phyloP scores from a whole-genome alignment of 2,113 vertebrate genomes.

The Ctenodactylus gundi region DNA sequence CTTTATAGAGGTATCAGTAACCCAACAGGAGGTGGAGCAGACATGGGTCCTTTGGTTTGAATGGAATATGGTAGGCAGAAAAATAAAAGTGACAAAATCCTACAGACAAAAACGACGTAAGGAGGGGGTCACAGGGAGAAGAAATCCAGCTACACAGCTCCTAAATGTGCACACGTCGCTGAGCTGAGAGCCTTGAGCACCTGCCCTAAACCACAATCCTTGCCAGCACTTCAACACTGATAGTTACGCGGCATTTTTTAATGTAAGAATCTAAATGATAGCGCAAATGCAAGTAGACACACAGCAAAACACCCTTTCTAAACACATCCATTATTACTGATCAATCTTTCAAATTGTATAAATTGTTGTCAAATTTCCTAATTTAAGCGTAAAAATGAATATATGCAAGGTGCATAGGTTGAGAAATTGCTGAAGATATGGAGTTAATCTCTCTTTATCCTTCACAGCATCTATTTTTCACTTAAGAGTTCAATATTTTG shows the following conservation, averaged over 20 bases:
- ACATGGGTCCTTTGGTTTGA: background rate
- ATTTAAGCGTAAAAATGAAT: background rate
- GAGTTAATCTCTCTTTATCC: background rate
- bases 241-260: background rate
- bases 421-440: background rate
- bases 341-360: background rate
- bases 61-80: background rate
- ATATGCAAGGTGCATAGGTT: background rate
- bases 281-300: background rate
- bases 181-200: background rate
- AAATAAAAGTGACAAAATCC: background rate
- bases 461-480: background rate
- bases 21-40: background rate
- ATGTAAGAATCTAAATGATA: background rate
- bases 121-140: background rate
- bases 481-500: background rate
- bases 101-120: background rate
- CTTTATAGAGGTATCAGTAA: background rate
- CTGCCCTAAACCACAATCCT: background rate
- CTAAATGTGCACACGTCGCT: background rate
- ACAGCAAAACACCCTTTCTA: background rate
- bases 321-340: background rate
- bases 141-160: background rate
- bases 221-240: background rate
- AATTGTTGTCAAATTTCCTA: conserved; percentile 8